These are phyloP conservation scores for Xenus cinereus DNA, from an alignment of 2,113 vertebrate genomes.

Conservation along the genomic window DNA sequence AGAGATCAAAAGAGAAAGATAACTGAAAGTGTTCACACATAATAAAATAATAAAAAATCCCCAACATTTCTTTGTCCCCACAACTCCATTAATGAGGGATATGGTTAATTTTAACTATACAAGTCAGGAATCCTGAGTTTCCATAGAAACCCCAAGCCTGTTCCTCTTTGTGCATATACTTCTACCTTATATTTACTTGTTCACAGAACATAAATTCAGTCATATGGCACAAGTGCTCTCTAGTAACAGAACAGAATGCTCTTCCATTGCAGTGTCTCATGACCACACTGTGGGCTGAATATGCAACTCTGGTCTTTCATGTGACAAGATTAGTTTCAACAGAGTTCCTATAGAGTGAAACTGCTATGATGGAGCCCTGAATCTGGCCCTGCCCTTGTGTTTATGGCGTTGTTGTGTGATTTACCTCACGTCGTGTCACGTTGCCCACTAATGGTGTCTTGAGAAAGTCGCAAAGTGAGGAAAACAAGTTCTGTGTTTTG, in stretches of 20 bases:
- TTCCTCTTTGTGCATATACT: not conserved
- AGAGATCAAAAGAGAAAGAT: not conserved
- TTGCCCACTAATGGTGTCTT: not conserved
- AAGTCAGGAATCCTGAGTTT: conserved; percentile 49
- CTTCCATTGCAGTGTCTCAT: not conserved
- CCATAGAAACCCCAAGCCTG: conserved; percentile 52
- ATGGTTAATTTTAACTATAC: conserved; percentile 48
- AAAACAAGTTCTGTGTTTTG: not conserved
- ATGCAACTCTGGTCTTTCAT: not conserved
- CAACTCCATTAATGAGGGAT: conserved; percentile 10
- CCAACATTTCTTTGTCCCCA: not conserved
- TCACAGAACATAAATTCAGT: not conserved
- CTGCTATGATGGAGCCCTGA: not conserved
- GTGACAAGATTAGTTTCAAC: not conserved
- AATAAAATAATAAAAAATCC: not conserved
- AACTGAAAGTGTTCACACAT: not conserved
- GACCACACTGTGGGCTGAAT: not conserved
- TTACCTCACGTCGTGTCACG: not conserved
- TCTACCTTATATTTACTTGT: not conserved
- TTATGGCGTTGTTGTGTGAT: not conserved
- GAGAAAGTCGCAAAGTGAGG: not conserved
- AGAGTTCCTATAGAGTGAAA: not conserved
- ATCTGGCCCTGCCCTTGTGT: not conserved
- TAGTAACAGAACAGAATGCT: not conserved
- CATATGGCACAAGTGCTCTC: not conserved